Base-by-base conservation (phyloP, 2,797 vertebrate species). In the Xyrichtys novacula region DNA sequence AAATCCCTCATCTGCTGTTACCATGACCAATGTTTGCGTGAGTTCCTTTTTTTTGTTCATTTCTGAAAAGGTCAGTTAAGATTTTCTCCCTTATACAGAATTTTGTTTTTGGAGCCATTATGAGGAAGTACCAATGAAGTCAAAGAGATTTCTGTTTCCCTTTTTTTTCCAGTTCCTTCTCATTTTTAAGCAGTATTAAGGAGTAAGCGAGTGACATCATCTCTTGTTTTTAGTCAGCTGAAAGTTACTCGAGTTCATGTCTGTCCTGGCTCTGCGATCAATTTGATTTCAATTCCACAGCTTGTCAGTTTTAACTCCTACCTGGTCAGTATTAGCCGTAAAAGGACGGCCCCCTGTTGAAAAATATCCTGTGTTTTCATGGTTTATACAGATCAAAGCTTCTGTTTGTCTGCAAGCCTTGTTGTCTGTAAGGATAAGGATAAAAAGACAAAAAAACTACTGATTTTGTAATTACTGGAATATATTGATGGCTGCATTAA, bases 381-480 rank as follows among this genome's bases (percentile, higher is more conserved):
- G 61, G 6, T 65, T 53, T 28, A 20, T 19, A 74, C 32, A 52
- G 53, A 74, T 64, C 57, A 61, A 59, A 68, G 78, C 75, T 71
- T 71, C 69, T 77, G 62, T 83, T 75, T 76, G 75, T 81, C 58
- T 76, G 54, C 59, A 61, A 61, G 78, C 66, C 71, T 80, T 16
- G 44, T 61, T 84, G 76, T 88, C 85, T 67, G 46, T 69, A 78
- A 85, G 50, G 26, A 81, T 56, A 60, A 65, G 65, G 81, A 53
- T 63, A 84, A 74, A 54, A 78, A 74, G 61, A 71, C 12, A 32
- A 64, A 63, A 70, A 71, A 85, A 93, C 92, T 94, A 94, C 93
- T 94, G 91, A 94, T 94, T 93, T 93, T 94, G 90, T 93, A 92
- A 93, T 91, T 92, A 88, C 89, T 92, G 90, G 89, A 92, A 86